These are phyloP conservation scores for Zygothrica quintamaculata DNA, from an alignment of 2,888 invertebrate genomes.

Conservation along the genomic window DNA sequence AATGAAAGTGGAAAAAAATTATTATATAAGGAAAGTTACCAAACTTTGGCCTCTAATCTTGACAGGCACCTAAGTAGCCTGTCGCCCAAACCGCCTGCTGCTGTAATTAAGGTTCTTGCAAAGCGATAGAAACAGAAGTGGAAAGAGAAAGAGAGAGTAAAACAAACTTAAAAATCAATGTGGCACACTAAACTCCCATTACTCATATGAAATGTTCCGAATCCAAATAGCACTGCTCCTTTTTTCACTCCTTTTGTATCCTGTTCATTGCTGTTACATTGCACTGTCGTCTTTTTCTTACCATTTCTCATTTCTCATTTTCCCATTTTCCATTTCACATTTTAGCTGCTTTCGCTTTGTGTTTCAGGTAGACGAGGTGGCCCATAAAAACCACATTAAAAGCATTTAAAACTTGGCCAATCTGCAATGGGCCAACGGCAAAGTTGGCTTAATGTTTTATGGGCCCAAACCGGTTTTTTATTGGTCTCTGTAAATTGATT, in stretches of 20 bases:
- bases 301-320: no score
- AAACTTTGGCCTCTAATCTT: conserved; percentile 61
- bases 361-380: conserved; percentile 40
- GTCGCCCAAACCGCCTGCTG: background rate
- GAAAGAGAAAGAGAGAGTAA: background rate
- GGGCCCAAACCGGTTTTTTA: conserved; percentile 51
- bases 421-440: conserved; percentile 57
- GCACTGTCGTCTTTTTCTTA: no score
- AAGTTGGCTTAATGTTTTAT: conserved; percentile 63
- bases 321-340: no score
- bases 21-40: conserved; percentile 42
- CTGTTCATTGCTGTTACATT: no score
- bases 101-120: conserved; percentile 61
- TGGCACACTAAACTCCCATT: conserved; percentile 70
- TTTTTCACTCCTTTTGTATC: background rate
- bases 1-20: conserved; percentile 21
- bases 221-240: background rate
- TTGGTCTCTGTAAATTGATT: conserved; percentile 72
- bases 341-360: background rate
- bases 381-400: conserved; percentile 75
- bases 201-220: conserved; percentile 65
- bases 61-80: conserved; percentile 56
- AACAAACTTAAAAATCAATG: conserved; percentile 70
- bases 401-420: conserved; percentile 76
- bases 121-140: background rate